These are phyloP conservation scores for Temnothorax unifasciatus DNA, from an alignment of 2,888 invertebrate species.

Conservation along the genomic window DNA sequence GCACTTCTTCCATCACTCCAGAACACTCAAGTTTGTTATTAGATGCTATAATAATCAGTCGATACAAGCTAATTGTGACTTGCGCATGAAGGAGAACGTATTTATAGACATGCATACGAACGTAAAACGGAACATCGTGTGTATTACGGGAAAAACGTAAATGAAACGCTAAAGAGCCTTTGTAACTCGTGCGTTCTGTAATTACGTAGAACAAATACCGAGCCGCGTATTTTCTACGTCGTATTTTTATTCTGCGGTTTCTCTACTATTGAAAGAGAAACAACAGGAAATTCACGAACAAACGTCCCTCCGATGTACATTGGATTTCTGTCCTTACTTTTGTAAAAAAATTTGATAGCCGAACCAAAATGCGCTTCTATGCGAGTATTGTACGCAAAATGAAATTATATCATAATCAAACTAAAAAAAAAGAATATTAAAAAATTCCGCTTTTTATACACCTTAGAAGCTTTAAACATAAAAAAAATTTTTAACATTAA, in stretches of 20 bases:
- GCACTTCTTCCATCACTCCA: neutral
- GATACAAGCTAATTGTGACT: neutral
- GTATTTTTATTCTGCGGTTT: slow-evolving; percentile 19
- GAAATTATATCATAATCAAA: slow-evolving; percentile 51
- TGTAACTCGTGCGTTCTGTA: slow-evolving; percentile 50
- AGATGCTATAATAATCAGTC: neutral
- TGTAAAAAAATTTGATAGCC: slow-evolving; percentile 61
- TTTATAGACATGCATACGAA: slow-evolving; percentile 24
- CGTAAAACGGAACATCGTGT: slow-evolving; percentile 11
- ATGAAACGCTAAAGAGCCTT: slow-evolving; percentile 19
- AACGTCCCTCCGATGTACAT: slow-evolving; percentile 59
- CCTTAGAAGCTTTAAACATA: neutral
- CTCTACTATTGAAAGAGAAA: slow-evolving; percentile 49
- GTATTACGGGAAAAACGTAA: slow-evolving; percentile 36
- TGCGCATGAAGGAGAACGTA: neutral
- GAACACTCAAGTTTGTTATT: neutral
- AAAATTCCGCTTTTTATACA: neutral
- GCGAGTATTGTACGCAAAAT: neutral
- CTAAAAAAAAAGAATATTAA: slow-evolving; percentile 11
- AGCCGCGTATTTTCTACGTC: slow-evolving; percentile 51
- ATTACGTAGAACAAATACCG: slow-evolving; percentile 66
- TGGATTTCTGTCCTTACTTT: slow-evolving; percentile 59
- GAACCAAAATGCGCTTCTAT: slow-evolving; percentile 58
- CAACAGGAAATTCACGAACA: slow-evolving; percentile 59
- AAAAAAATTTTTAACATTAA: neutral